Percentiles rank a stretch among this genome's conserved stretches.
Conservation (phyloP, 37 sponge, comb jelly and placozoan genomes). For the Hexactinellida sp. region DNA sequence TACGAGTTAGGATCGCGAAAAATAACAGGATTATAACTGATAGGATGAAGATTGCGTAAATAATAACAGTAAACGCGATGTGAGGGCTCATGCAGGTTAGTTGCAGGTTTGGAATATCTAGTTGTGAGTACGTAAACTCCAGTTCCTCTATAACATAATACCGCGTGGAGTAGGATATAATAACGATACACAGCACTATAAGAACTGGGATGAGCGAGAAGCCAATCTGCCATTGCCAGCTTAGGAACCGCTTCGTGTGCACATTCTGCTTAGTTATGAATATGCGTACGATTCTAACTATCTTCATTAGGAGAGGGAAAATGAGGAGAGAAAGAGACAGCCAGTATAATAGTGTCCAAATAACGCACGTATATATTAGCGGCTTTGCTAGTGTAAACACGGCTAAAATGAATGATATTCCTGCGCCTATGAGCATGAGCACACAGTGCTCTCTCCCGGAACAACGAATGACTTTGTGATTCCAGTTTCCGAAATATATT, state of each 20-base stretch:
- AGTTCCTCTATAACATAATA: neutral
- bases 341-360: conserved; percentile 41
- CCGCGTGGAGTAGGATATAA: conserved; percentile 18
- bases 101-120: conserved; percentile 23
- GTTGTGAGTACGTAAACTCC: neutral
- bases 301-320: conserved; percentile 63
- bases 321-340: conserved; percentile 46
- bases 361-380: conserved; percentile 25
- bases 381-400: conserved; percentile 33
- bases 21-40: conserved; percentile 26
- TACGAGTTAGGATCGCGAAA: conserved; percentile 41
- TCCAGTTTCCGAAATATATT: conserved; percentile 25
- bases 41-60: conserved; percentile 34
- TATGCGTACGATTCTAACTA: conserved; percentile 53
- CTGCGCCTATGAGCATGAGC: conserved; percentile 32
- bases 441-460: conserved; percentile 55
- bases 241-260: conserved; percentile 26
- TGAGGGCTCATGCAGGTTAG: conserved; percentile 28
- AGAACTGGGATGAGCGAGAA: conserved; percentile 41
- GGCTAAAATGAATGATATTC: conserved; percentile 30
- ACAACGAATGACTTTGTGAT: conserved; percentile 37
- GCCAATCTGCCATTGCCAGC: conserved; percentile 35
- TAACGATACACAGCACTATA: conserved; percentile 26
- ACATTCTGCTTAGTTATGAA: conserved; percentile 23
- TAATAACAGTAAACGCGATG: conserved; percentile 22